Evolutionary conservation across 2,797 vertebrate species (phyloP), one percentile per base, ranked within the genome.

Genomic region (Lepilemur ruficaudatus): DNA sequence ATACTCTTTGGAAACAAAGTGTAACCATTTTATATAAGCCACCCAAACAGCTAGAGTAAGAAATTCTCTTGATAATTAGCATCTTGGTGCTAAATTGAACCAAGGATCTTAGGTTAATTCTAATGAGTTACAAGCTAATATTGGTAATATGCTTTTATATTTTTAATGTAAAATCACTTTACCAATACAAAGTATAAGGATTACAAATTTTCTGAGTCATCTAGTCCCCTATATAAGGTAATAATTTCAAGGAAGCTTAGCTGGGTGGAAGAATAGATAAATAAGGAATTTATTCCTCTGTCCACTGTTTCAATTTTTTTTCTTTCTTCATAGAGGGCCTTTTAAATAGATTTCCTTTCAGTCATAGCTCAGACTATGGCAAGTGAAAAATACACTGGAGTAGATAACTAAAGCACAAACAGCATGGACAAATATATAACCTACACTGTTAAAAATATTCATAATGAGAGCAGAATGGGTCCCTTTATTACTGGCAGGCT

Each of bases 151-250:
- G 72, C 84, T 97, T 96, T 94, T 63, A 96, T 80, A 87, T 91
- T 93, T 97, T 94, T 94, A 88, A 96, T 92, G 96, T 94, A 87
- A 96, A 95, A 95, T 41, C 55, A 94, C 30, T 96, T 93, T 96
- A 35, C 43, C 88, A 95, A 96, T 94, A 70, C 73, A 94, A 97
- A 94, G 61, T 35, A 90, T 87, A 65, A 94, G 28, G 38, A 83
- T 67, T 83, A 69, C 65, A 89, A 48, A 90, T 93, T 96, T 96
- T 17, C 83, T 93, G 50, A 96, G 70, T 81, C 89, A 95, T 95
- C 95, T 96, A 88, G 81, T 80, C 57, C 23, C 35, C 38, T 69
- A 76, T 13, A 92, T 84, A 90, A 89, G 11, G 35, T 79, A 95
- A 89, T 86, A 78, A 88, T 87, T 95, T 91, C 28, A 91, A 88